phyloP scores from a whole-genome alignment of 2,888 invertebrate genomes.

The Biston stratarius region DNA sequence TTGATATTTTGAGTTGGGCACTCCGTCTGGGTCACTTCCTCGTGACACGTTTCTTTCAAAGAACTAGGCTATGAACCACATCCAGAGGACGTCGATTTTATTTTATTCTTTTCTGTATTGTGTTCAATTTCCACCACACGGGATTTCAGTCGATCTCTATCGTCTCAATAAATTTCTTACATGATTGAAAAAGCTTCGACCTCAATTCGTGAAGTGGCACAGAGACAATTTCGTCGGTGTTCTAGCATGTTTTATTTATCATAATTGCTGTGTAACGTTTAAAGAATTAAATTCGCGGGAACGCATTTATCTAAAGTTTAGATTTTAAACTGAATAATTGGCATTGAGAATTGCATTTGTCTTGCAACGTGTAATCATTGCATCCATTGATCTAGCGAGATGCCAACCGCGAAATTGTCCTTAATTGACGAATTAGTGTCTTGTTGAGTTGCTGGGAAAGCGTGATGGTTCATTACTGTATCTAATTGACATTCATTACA shows the following conservation, averaged over 20 bases:
- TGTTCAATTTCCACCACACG: slow-evolving; percentile 16
- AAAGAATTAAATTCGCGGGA: slow-evolving; percentile 61
- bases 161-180: slow-evolving; percentile 15
- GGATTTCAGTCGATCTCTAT: slow-evolving; percentile 20
- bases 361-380: slow-evolving; percentile 65
- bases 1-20: slow-evolving; percentile 65
- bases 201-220: slow-evolving; percentile 40
- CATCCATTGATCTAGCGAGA: slow-evolving; percentile 66
- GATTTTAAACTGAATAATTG: slow-evolving; percentile 64
- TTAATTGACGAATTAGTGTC: slow-evolving; percentile 77
- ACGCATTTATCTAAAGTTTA: slow-evolving; percentile 51
- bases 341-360: slow-evolving; percentile 77
- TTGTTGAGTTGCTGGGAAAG: slow-evolving; percentile 60
- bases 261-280: slow-evolving; percentile 59
- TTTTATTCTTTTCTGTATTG: background rate
- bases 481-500: slow-evolving; percentile 48
- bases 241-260: slow-evolving; percentile 47
- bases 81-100: background rate
- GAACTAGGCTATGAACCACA: slow-evolving; percentile 21
- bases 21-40: slow-evolving; percentile 51
- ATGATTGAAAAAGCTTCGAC: slow-evolving; percentile 27
- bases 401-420: slow-evolving; percentile 76
- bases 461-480: slow-evolving; percentile 53
- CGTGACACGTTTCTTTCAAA: slow-evolving; percentile 31
- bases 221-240: slow-evolving; percentile 36